Evolutionary conservation across 2,888 invertebrate species (phyloP), one percentile per base, ranked within the genome.

Genomic region (Carterocephalus palaemon): DNA sequence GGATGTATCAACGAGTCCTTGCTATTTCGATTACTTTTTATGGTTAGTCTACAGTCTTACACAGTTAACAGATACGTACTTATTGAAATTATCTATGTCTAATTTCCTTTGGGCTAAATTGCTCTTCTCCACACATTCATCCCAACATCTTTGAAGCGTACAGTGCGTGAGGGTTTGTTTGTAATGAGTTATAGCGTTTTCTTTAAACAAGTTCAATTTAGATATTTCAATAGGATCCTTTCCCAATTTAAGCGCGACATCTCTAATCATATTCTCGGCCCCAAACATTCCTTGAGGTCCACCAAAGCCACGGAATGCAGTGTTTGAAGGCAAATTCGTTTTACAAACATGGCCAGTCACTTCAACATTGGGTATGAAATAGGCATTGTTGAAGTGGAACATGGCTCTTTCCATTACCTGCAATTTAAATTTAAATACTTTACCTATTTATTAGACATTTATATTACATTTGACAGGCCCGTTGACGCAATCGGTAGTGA

Each of bases 261-360:
- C 92, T 50, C 92, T 88, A 23, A 95, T 89, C 57, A 95, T 92
- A 55, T 88, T 90, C 76, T 97, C 97, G 0, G 90, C 93, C 1
- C 92, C 90, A 66, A 94, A 93, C 95, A 96, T 95, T 16, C 93
- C 96, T 68, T 97, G 97, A 0, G 97, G 97, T 0, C 92, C 95
- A 3, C 97, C 97, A 63, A 96, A 97, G 1, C 96, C 96, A 59
- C 98, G 88, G 64, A 97, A 98, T 0, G 98, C 98, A 0, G 97
- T 98, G 68, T 96, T 96, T 0, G 96, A 96, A 0, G 96, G 92
- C 36, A 95, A 73, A 83, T 98, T 97, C 0, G 98, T 98, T 76
- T 90, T 93, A 66, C 97, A 98, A 6, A 92, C 84, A 62, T 90
- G 90, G 0, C 94, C 94, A 6, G 84, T 88, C 0, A 94, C 90